Percentiles rank a stretch among this genome's conserved stretches.
Evolutionary conservation across 1,140 invertebrate species (phyloP).

Genomic region (Lutraria rhynchaena): DNA sequence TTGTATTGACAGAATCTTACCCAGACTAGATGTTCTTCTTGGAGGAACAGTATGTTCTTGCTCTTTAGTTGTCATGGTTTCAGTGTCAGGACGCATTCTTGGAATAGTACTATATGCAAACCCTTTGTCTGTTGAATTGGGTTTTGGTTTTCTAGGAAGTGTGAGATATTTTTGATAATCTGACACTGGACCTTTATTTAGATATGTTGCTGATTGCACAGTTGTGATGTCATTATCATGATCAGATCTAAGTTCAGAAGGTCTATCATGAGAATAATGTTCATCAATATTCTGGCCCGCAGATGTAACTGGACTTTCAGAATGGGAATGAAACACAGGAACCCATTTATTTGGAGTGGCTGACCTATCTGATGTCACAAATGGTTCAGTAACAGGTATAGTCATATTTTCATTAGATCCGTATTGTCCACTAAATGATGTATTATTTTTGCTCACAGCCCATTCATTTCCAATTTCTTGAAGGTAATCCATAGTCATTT

Average conservation of each 20-base stretch:
- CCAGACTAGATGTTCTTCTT: neutral
- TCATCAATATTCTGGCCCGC: neutral
- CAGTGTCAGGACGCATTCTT: conserved; percentile 30
- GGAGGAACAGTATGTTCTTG: neutral
- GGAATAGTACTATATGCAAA: conserved; percentile 20
- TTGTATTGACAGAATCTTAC: neutral
- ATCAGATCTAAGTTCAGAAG: neutral
- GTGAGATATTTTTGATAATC: conserved; percentile 42
- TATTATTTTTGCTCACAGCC: conserved; percentile 42
- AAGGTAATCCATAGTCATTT: conserved; percentile 75
- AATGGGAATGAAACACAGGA: conserved; percentile 3
- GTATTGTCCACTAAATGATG: conserved; percentile 7
- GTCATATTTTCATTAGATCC: neutral
- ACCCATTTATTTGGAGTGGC: conserved; percentile 45
- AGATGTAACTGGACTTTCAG: too few relatives aligned
- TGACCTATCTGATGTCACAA: conserved; percentile 29
- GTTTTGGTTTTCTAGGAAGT: conserved; percentile 9
- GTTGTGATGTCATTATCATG: neutral
- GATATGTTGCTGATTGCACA: neutral
- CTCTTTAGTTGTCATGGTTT: conserved; percentile 42
- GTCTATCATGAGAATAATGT: neutral
- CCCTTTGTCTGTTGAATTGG: neutral
- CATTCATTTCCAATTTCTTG: conserved; percentile 74
- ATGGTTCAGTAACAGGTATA: conserved; percentile 13
- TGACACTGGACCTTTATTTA: neutral